A percentile compares a stretch with the other conserved stretches of the same genome.
These are phyloP conservation scores for Timema cristinae DNA, from an alignment of 2,888 invertebrate genomes.

Conservation along the genomic window DNA sequence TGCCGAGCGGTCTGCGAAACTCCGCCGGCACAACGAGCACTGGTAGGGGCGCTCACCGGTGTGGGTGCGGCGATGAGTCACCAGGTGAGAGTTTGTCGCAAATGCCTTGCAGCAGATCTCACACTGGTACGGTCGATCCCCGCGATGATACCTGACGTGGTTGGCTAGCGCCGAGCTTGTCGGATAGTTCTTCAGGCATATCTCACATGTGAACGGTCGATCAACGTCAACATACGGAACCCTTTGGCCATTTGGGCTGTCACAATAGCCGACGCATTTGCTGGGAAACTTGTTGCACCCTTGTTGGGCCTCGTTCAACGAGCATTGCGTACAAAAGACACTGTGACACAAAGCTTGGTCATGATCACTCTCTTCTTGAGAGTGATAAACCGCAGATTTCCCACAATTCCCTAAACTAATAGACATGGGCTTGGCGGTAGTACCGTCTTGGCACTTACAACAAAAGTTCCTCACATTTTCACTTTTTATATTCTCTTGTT, in stretches of 20 bases:
- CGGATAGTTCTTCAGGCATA: conserved; percentile 26
- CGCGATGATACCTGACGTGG: conserved; percentile 31
- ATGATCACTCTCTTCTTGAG: too few relatives aligned
- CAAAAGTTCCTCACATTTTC: too few relatives aligned
- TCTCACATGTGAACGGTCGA: conserved; percentile 15
- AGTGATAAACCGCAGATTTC: too few relatives aligned
- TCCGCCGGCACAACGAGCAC: conserved; percentile 30
- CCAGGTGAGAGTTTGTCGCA: conserved; percentile 32
- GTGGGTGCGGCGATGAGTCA: conserved; percentile 31
- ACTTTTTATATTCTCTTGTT: too few relatives aligned
- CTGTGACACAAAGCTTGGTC: too few relatives aligned
- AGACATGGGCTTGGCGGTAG: too few relatives aligned
- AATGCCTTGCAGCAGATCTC: conserved; percentile 32
- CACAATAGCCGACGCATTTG: neutral
- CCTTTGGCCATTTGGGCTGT: neutral
- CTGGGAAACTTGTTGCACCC: too few relatives aligned
- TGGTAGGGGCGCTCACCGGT: conserved; percentile 32
- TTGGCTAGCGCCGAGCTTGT: conserved; percentile 26
- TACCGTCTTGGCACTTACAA: too few relatives aligned
- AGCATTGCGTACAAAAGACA: too few relatives aligned
- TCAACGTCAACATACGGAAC: conserved; percentile 1
- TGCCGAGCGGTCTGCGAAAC: conserved; percentile 32
- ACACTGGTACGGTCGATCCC: conserved; percentile 31
- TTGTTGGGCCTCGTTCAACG: too few relatives aligned
- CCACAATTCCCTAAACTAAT: too few relatives aligned